Conservation (phyloP, 2,888 invertebrate species). For the Parnassius mnemosyne region DNA sequence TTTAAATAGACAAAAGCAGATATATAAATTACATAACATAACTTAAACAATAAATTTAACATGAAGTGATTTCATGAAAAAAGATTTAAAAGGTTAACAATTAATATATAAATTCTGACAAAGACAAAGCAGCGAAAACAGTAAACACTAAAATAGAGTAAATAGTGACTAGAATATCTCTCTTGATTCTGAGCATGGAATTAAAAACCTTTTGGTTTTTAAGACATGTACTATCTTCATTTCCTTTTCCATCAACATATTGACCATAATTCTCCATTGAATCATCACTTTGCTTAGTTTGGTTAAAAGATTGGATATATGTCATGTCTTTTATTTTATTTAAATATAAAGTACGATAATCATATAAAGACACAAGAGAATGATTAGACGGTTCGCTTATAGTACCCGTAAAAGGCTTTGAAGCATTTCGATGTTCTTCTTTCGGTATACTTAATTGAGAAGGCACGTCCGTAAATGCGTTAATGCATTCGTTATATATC, state of each 20-base stretch:
- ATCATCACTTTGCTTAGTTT: neutral
- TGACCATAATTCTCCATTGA: neutral
- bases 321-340: constrained; percentile 36
- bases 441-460: constrained; percentile 36
- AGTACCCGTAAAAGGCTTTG: constrained; percentile 43
- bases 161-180: constrained; percentile 65
- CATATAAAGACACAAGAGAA: constrained; percentile 42
- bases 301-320: neutral
- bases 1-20: neutral
- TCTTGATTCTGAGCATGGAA: constrained; percentile 58
- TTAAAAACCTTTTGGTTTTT: constrained; percentile 39
- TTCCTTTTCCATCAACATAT: neutral
- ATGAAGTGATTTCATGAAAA: neutral
- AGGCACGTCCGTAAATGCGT: constrained; percentile 49
- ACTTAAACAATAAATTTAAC: neutral
- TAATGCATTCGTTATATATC: constrained; percentile 38
- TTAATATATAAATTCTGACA: constrained; percentile 50
- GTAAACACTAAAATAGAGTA: constrained; percentile 70
- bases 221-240: neutral
- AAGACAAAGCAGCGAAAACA: constrained; percentile 67
- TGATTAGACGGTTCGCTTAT: constrained; percentile 46
- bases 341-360: constrained; percentile 37
- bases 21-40: constrained; percentile 1
- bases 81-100: constrained; percentile 1
- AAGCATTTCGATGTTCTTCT: constrained; percentile 30